phyloP scores from a whole-genome alignment of 2,888 invertebrate genomes.

The Dendrolimus pini region DNA sequence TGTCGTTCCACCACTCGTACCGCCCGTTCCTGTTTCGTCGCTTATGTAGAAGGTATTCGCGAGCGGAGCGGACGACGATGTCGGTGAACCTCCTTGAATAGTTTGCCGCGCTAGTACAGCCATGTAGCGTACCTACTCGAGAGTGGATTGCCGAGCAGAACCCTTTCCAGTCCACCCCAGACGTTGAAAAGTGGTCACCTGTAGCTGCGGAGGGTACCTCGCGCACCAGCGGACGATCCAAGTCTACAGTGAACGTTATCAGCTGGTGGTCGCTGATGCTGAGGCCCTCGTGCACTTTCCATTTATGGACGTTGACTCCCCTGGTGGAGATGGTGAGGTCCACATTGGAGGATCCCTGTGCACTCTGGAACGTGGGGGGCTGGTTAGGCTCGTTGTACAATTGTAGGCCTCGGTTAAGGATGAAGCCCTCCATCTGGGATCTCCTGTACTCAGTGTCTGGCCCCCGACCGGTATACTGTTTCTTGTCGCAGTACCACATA shows the following conservation, averaged over 20 bases:
- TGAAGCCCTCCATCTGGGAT: conserved; percentile 8
- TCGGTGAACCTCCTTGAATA: neutral
- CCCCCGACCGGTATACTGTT: conserved; percentile 10
- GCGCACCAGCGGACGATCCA: neutral
- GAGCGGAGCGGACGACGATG: neutral
- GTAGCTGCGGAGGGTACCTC: neutral
- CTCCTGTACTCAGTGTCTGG: neutral
- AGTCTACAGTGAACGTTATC: conserved; percentile 13
- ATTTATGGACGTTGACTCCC: neutral
- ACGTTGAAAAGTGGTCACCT: neutral
- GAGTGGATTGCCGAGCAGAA: neutral
- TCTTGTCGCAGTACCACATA: conserved; percentile 12
- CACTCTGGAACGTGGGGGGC: conserved; percentile 11
- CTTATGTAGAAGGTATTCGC: conserved; percentile 1
- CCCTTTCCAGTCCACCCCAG: neutral
- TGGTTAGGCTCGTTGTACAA: conserved; percentile 1
- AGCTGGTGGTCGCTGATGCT: conserved; percentile 19
- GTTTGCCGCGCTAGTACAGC: neutral
- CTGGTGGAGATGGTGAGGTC: conserved; percentile 17
- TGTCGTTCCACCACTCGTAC: conserved; percentile 11
- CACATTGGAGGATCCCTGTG: conserved; percentile 18
- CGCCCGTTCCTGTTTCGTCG: conserved; percentile 1
- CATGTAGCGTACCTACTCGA: neutral
- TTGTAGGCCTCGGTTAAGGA: conserved; percentile 8
- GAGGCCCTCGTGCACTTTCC: conserved; percentile 12